phyloP scores from a whole-genome alignment of 2,113 vertebrate genomes.

The Lichenostomus cassidix region DNA sequence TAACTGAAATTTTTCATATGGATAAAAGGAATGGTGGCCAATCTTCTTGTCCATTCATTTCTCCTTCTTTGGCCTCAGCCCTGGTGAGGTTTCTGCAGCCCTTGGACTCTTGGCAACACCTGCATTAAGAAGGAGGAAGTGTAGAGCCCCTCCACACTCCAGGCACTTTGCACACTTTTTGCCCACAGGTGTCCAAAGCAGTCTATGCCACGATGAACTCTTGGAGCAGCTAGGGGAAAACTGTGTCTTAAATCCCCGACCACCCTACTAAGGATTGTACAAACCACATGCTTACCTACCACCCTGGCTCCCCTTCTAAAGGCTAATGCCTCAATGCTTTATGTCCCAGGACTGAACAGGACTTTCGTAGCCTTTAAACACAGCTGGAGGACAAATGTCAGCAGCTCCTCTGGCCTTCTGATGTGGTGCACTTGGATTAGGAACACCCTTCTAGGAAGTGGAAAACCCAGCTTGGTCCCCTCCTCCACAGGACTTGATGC shows the following conservation, averaged over 20 bases:
- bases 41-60: background rate
- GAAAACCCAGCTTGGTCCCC: background rate
- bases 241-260: background rate
- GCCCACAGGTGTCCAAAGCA: background rate
- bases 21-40: background rate
- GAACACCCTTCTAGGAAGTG: background rate
- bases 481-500: background rate
- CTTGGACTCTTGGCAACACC: background rate
- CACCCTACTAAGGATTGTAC: background rate
- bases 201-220: background rate
- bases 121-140: background rate
- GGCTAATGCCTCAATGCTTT: background rate
- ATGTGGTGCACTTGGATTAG: background rate
- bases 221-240: background rate
- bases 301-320: background rate
- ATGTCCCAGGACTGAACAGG: background rate
- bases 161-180: background rate
- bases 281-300: background rate
- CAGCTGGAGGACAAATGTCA: background rate
- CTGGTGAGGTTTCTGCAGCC: background rate
- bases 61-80: background rate
- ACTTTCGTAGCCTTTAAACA: background rate
- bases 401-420: background rate
- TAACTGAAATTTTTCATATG: background rate
- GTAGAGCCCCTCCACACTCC: background rate